Percentiles rank a stretch among this genome's conserved stretches.
phyloP scores from a whole-genome alignment of 23 tunicate species.

The Phallusia fumigata region DNA sequence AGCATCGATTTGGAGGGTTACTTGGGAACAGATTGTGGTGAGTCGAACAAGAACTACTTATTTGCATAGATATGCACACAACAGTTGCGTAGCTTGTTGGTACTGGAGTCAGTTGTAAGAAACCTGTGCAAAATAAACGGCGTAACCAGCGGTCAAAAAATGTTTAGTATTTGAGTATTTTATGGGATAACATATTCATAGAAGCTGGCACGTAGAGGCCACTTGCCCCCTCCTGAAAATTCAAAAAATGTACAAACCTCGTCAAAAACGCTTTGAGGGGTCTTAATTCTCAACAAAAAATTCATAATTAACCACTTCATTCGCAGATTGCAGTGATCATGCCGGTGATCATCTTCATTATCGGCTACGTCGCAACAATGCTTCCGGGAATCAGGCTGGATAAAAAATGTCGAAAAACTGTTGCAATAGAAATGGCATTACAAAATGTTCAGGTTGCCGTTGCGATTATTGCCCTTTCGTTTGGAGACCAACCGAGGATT shows the following conservation, averaged over 20 bases:
- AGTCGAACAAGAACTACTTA: neutral
- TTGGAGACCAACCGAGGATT: neutral
- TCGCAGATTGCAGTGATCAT: constrained; percentile 41
- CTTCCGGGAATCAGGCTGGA: constrained; percentile 38
- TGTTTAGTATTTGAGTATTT: no score
- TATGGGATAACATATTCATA: no score
- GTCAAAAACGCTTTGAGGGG: no score
- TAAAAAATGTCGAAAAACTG: constrained; percentile 15
- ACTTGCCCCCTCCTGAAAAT: no score
- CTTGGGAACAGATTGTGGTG: constrained; percentile 64
- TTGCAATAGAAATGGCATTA: constrained; percentile 44
- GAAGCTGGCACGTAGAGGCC: no score
- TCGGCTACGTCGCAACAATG: constrained; percentile 40
- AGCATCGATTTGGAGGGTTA: constrained; percentile 27
- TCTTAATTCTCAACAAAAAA: no score
- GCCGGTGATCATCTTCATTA: constrained; percentile 32
- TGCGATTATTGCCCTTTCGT: constrained; percentile 29
- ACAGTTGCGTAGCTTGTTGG: no score
- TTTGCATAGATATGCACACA: no score
- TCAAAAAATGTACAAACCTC: no score
- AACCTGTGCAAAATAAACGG: no score
- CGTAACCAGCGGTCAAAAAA: no score
- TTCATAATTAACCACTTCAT: neutral
- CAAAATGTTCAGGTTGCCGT: constrained; percentile 55
- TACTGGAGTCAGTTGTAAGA: no score